Base-by-base conservation (phyloP, 2,888 invertebrate species). In the Ethmia dodecea region DNA sequence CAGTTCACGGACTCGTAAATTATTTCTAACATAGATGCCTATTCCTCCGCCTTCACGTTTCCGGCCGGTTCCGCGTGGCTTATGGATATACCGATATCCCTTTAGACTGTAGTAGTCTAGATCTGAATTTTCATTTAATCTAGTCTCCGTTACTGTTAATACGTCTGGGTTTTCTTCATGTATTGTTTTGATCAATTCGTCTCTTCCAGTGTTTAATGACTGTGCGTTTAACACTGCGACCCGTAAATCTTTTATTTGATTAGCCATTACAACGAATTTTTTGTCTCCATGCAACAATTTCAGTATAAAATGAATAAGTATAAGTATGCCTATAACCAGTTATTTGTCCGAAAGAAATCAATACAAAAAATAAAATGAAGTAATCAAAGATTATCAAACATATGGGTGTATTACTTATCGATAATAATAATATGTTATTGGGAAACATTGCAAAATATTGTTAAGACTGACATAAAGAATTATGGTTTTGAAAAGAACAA, bases 121-220 rank as follows among this genome's bases (percentile, higher is more conserved):
- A 10, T 24, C 24, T 3, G 35, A 35, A 2, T 8, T 12, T 9
- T 29, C 31, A 26, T 25, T 24, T 14, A 35, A 10, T 28, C 35
- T 15, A 3, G 35, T 35, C 14, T 35, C 35, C 3, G 35, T 31
- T 4, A 31, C 20, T 8, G 30, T 13, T 1, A 22, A 11, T 15
- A 32, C 15, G 11, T 32, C 32, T 14, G 31, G 30, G 2, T n/a
- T 24, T 13, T 14, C 6, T 5, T n/a, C 10, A 9, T 18, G n/a
- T 2, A 35, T 13, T 13, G 35, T 35, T 16, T 20, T 12, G 9
- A 26, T 3, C 5, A 35, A 13, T 9, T 35, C 35, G 18, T 35
- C 35, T 10, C 27, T 24, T n/a, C 35, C 35, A 24, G 35, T 35
- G n/a, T 18, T 28, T 9, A 29, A n/a, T 1, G 35, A 35, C n/a